Conservation (phyloP, 2,888 invertebrate species). For the Hoplodrina ambigua region DNA sequence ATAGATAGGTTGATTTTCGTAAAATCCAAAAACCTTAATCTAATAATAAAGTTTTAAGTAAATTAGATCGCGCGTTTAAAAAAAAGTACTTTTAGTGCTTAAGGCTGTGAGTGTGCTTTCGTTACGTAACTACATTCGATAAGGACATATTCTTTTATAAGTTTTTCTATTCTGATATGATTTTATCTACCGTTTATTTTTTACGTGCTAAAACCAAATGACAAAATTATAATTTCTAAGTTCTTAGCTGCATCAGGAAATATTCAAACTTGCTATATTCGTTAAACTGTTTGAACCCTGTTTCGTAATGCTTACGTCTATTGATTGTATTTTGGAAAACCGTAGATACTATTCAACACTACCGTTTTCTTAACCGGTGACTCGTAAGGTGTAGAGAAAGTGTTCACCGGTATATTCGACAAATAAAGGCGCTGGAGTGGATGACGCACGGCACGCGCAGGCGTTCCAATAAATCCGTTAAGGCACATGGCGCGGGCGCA, state of each 20-base stretch:
- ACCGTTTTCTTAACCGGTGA: constrained; percentile 1
- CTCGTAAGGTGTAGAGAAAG: constrained; percentile 47
- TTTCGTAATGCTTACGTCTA: background rate
- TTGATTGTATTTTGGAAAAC: background rate
- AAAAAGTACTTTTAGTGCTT: no score
- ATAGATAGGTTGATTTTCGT: no score
- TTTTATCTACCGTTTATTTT: no score
- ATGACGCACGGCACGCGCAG: constrained; percentile 78
- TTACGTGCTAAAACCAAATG: no score
- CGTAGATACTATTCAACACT: background rate
- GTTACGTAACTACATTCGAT: no score
- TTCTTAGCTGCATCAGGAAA: background rate
- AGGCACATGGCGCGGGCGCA: constrained; percentile 84
- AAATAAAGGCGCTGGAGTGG: constrained; percentile 63
- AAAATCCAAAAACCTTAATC: no score
- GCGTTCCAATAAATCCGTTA: constrained; percentile 88
- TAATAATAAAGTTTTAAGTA: no score
- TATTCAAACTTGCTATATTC: background rate
- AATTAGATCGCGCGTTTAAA: no score
- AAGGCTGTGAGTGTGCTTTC: no score
- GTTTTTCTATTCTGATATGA: no score
- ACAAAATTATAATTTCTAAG: background rate
- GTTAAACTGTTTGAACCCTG: background rate
- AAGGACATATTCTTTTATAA: no score
- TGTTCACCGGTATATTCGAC: constrained; percentile 43